Conservation (phyloP, 92 coral and sea anemone genomes). For the Porites evermanni region DNA sequence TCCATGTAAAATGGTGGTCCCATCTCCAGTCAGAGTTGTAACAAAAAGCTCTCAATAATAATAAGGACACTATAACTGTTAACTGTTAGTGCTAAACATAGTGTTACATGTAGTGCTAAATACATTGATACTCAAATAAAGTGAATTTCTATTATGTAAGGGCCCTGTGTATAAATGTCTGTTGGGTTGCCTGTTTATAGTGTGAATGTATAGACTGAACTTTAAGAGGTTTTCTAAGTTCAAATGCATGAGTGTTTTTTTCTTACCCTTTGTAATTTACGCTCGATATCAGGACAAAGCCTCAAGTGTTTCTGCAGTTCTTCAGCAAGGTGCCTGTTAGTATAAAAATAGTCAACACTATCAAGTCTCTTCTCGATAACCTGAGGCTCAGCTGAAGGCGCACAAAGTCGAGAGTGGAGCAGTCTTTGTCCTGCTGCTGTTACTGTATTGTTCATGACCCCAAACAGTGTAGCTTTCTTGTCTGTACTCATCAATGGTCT, state of each 20-base stretch:
- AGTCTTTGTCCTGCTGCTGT: constrained; percentile 85
- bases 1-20: too few species aligned
- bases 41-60: too few species aligned
- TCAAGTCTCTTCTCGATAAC: constrained; percentile 60
- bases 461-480: constrained; percentile 84
- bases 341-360: constrained; percentile 75
- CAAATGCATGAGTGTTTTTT: neutral
- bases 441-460: constrained; percentile 79
- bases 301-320: constrained; percentile 72
- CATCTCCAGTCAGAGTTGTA: too few species aligned
- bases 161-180: too few species aligned
- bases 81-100: too few species aligned
- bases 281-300: constrained; percentile 82
- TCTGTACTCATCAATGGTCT: constrained; percentile 75
- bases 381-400: constrained; percentile 76
- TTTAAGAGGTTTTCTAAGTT: too few species aligned
- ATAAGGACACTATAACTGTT: too few species aligned
- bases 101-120: too few species aligned
- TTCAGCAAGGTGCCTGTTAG: constrained; percentile 72
- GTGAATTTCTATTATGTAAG: too few species aligned
- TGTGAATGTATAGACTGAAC: too few species aligned
- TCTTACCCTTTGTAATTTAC: constrained; percentile 81
- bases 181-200: too few species aligned
- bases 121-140: too few species aligned
- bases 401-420: constrained; percentile 73